Evolutionary conservation across 2,888 invertebrate species (phyloP), one percentile per base, ranked within the genome.

Genomic region (Ennomos fuscantarius): DNA sequence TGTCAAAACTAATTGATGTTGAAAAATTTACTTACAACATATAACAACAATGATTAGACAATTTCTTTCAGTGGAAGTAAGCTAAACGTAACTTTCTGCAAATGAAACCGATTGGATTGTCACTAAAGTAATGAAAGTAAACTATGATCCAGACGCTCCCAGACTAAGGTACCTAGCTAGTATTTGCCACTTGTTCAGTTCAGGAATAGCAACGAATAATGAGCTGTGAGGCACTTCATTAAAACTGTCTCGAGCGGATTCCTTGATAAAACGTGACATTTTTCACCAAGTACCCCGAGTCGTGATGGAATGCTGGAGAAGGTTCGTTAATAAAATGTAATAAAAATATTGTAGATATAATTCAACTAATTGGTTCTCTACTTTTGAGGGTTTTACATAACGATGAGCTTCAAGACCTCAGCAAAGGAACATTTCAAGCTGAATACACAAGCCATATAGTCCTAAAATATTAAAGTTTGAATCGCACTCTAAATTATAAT

Each of bases 201-300:
- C 68, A 58, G 37, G 46, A 61, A 54, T 63, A 70, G 66, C 72
- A 65, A 55, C 65, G 73, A n/a, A 76, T 76, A 76, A 76, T 76
- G 70, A 75, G 68, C 69, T 66, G 73, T 66, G 63, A 63, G 65
- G 69, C 68, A 71, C 76, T 74, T 76, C 74, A 76, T 76, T 76
- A 76, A 76, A 74, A 73, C 72, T 73, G 73, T 74, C 73, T 40
- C 24, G 40, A 35, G 24, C 68, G 68, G 65, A 66, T 64, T 65
- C 62, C 63, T 62, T 70, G 66, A 57, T 52, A 48, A 57, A 48
- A 57, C 55, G 49, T 49, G 48, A 55, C 44, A 39, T 50, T 51
- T 51, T 56, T 49, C 12, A 50, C 32, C 33, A 40, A 44, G 33
- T 15, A 15, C 50, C 32, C 12, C 43, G 34, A 9, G 9, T 1